These are phyloP conservation scores for Accipiter cooperii DNA, from an alignment of 2,113 vertebrate genomes.

Conservation along the genomic window DNA sequence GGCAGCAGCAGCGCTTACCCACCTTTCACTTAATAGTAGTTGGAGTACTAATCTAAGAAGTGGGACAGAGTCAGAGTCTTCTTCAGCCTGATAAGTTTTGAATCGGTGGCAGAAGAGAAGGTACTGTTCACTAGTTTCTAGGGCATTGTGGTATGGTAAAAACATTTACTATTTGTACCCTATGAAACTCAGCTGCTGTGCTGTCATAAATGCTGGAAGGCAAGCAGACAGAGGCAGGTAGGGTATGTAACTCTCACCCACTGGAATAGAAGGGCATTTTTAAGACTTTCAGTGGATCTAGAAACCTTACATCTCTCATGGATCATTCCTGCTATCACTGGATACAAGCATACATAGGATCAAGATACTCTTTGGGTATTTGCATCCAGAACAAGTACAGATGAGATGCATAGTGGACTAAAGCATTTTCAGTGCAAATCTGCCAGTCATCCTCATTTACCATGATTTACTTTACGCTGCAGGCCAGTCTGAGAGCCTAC, in stretches of 20 bases:
- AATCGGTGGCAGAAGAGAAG: neutral
- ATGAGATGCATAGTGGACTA: neutral
- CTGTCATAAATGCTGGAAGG: neutral
- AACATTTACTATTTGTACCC: neutral
- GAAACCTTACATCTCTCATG: neutral
- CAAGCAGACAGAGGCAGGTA: neutral
- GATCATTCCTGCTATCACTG: neutral
- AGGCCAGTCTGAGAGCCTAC: neutral
- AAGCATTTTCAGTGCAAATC: neutral
- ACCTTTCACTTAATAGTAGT: neutral
- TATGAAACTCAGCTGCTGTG: neutral
- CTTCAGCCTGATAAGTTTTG: neutral
- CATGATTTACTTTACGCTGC: neutral
- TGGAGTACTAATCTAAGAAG: neutral
- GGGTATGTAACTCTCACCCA: neutral
- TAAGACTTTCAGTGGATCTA: neutral
- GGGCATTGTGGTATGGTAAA: neutral
- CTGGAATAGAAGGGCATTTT: neutral
- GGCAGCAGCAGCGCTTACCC: neutral
- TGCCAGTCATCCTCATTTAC: neutral
- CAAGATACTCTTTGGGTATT: neutral
- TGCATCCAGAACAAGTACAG: neutral
- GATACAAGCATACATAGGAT: neutral
- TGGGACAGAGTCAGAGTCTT: neutral
- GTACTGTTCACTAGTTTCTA: neutral